Evolutionary conservation across 2,797 vertebrate species (phyloP).

Genomic region (Apodemus agrarius): DNA sequence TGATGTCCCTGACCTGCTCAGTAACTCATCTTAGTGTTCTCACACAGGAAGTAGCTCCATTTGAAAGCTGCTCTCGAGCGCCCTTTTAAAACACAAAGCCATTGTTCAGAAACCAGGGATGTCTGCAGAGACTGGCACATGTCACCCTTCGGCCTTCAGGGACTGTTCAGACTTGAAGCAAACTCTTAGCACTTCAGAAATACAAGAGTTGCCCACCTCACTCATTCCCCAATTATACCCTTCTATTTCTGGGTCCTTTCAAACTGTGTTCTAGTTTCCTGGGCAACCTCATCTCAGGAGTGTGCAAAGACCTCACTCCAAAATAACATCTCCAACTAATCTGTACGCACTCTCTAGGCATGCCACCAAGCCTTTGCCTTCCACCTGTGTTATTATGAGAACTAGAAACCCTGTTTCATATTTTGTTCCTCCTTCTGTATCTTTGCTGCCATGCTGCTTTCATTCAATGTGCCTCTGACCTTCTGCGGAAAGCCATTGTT

Average conservation of each 20-base stretch:
- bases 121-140: too few relatives aligned
- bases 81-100: not conserved
- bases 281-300: constrained; percentile 49
- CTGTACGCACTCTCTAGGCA: not conserved
- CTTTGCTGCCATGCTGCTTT: not conserved
- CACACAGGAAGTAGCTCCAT: not conserved
- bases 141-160: rapidly evolving
- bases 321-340: constrained; percentile 39
- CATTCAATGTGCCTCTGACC: not conserved
- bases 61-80: not conserved
- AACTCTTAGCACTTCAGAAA: not conserved
- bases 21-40: not conserved
- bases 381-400: not conserved
- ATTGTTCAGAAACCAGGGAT: not conserved
- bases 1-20: not conserved
- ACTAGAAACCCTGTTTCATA: not conserved
- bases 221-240: not conserved
- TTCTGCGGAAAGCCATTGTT: not conserved
- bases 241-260: constrained; percentile 39
- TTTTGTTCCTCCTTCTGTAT: not conserved
- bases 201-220: not conserved
- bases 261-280: constrained; percentile 51
- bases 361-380: not conserved
- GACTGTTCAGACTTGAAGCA: not conserved
- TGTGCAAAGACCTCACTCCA: not conserved